A percentile compares a stretch with the other conserved stretches of the same genome.
These are phyloP conservation scores for Danio aesculapii DNA, from an alignment of 2,797 vertebrate species.

Conservation along the genomic window DNA sequence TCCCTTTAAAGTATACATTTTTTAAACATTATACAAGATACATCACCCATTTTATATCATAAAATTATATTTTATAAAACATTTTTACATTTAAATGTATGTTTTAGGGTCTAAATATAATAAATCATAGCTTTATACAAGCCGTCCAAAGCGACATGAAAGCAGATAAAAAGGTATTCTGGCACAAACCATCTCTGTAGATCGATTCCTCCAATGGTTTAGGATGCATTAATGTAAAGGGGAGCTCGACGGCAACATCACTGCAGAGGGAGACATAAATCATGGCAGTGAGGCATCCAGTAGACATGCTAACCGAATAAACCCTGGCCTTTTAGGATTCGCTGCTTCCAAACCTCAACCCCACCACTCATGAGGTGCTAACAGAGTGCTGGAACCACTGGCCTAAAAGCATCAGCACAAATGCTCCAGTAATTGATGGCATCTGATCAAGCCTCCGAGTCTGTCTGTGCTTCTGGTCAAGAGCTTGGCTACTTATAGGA, in stretches of 20 bases:
- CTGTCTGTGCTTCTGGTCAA: slow-evolving; percentile 7
- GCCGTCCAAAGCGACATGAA: background rate
- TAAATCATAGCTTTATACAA: slow-evolving; percentile 22
- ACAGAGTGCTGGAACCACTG: background rate
- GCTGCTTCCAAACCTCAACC: slow-evolving; percentile 1
- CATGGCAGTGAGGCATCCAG: slow-evolving; percentile 7
- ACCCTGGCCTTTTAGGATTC: background rate
- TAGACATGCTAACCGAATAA: background rate
- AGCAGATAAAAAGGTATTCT: slow-evolving; percentile 20
- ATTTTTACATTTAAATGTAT: background rate
- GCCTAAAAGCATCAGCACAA: slow-evolving; percentile 28
- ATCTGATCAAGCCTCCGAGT: slow-evolving; percentile 28
- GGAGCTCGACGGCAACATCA: slow-evolving; percentile 91
- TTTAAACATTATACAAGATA: background rate
- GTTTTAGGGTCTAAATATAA: slow-evolving; percentile 1
- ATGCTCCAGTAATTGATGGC: slow-evolving; percentile 20
- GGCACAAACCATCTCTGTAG: slow-evolving; percentile 83
- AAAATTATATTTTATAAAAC: background rate
- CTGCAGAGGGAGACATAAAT: slow-evolving; percentile 69
- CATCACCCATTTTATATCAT: background rate
- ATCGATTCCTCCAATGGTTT: slow-evolving; percentile 87
- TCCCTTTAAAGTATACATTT: background rate
- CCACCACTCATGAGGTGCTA: slow-evolving; percentile 19
- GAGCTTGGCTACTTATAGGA: slow-evolving; percentile 12
- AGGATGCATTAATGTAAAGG: slow-evolving; percentile 94